A percentile compares a stretch with the other conserved stretches of the same genome.
These are phyloP conservation scores for Amphiprion clarkii DNA, from an alignment of 2,797 vertebrate genomes.

Conservation along the genomic window DNA sequence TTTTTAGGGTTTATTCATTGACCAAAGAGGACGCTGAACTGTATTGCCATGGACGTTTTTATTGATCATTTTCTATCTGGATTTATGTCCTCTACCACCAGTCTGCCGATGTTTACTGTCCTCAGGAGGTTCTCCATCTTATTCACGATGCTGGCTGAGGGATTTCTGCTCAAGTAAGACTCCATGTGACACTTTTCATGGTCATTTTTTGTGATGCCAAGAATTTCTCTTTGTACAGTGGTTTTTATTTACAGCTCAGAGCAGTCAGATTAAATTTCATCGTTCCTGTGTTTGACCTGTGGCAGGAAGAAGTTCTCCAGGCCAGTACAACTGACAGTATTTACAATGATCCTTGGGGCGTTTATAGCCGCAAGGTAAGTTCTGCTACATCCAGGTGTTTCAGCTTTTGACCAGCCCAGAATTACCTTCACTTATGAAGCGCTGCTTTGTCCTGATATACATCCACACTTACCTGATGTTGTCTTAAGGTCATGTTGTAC, in stretches of 20 bases:
- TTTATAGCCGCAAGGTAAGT: conserved; percentile 95
- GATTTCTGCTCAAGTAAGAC: conserved; percentile 93
- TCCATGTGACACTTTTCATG: conserved; percentile 15
- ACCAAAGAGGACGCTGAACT: neutral
- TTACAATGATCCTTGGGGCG: conserved; percentile 97
- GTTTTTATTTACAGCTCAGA: conserved; percentile 22
- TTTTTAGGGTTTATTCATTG: too few species aligned
- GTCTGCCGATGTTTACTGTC: conserved; percentile 98
- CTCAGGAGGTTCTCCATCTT: conserved; percentile 97
- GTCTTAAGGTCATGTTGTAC: conserved; percentile 35
- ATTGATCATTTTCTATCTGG: neutral
- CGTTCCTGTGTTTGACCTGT: conserved; percentile 47
- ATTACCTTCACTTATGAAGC: conserved; percentile 58
- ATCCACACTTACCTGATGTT: conserved; percentile 13
- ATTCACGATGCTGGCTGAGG: conserved; percentile 97
- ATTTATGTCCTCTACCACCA: conserved; percentile 68
- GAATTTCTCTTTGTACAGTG: neutral
- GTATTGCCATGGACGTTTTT: neutral
- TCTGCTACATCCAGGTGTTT: conserved; percentile 52
- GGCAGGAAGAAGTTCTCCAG: conserved; percentile 92
- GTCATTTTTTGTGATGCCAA: neutral
- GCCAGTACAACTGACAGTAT: conserved; percentile 93
- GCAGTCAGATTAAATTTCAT: conserved; percentile 48
- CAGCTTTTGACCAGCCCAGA: conserved; percentile 22
- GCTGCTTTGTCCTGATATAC: conserved; percentile 35